Evolutionary conservation across 64 coral and sea anemone species (phyloP), one percentile per base, ranked within the genome.

Genomic region (Montipora cactus): DNA sequence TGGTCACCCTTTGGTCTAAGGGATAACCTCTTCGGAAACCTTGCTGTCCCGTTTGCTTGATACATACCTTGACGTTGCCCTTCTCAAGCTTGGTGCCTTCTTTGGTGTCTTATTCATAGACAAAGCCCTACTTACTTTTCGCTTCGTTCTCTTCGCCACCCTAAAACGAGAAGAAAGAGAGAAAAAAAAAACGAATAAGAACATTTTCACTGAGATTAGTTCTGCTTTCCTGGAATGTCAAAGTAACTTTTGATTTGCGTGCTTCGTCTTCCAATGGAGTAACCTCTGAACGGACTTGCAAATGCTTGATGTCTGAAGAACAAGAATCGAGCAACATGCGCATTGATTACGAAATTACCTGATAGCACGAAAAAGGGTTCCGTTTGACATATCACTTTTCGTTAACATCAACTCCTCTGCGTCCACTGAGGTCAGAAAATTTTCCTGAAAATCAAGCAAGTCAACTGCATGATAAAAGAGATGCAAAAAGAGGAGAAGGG

Each of bases 41-140:
- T 10, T 19, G 7, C 57, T 59, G 11, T 84, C 0, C 23, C 25
- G 57, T 19, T 69, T 7, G 11, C 16, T 37, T 4, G 18, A 18
- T 18, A 88, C 92, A 79, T 86, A 99, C 98, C 87, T 99, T 44
- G 98, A 99, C 62, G 88, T 93, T n/a, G 98, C 92, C 64, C 98
- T 79, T 75, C 92, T 88, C 1, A 99, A 23, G 11, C 52, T 61
- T 47, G 79, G 75, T 12, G 89, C 83, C 91, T 79, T 92, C 49
- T 94, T 99, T 77, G 98, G 98, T 18, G 98, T 99, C 47, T 89
- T 90, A 80, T 99, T 99, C 98, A 99, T 96, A 19, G 98, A 99
- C 20, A 99, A 44, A 0, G 98, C 98, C 20, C 98, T 84, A 49
- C 98, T 92, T 12, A 99, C 98, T 89, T 99, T 99, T 67, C 89